Evolutionary conservation across 2,113 vertebrate species (phyloP).

Genomic region (Pyrgilauda ruficollis): DNA sequence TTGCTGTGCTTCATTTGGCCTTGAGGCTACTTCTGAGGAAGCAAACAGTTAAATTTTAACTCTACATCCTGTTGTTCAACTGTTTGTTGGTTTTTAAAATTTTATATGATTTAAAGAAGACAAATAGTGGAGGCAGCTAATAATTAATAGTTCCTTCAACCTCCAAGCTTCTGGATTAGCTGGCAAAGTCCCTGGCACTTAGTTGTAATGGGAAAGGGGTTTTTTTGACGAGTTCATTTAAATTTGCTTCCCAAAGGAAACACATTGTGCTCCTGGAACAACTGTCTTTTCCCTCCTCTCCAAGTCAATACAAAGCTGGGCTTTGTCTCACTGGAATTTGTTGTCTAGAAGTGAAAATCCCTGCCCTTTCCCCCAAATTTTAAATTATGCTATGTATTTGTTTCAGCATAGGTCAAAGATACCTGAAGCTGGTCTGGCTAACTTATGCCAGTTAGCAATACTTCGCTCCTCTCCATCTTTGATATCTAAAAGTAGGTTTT

Average conservation of each 20-base stretch:
- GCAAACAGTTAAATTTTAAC: constrained; percentile 20
- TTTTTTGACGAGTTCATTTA: neutral
- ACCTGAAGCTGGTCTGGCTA: neutral
- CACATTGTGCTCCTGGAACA: neutral
- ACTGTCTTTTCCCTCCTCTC: neutral
- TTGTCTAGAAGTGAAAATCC: neutral
- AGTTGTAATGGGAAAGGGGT: neutral
- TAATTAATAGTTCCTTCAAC: constrained; percentile 16
- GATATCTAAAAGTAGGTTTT: neutral
- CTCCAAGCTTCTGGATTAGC: neutral
- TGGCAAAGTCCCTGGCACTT: neutral
- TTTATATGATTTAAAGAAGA: neutral
- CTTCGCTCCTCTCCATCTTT: neutral
- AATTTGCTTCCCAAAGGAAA: neutral
- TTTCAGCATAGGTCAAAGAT: neutral
- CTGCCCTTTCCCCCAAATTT: neutral
- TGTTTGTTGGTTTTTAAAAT: neutral
- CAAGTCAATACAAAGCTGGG: neutral
- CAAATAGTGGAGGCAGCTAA: neutral
- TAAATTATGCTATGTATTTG: neutral
- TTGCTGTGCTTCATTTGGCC: neutral
- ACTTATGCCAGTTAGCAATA: neutral
- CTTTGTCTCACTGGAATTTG: neutral
- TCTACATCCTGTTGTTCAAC: neutral
- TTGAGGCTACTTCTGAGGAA: neutral